Evolutionary conservation across 2,888 invertebrate genomes (phyloP).

Genomic region (Athetis lepigone): DNA sequence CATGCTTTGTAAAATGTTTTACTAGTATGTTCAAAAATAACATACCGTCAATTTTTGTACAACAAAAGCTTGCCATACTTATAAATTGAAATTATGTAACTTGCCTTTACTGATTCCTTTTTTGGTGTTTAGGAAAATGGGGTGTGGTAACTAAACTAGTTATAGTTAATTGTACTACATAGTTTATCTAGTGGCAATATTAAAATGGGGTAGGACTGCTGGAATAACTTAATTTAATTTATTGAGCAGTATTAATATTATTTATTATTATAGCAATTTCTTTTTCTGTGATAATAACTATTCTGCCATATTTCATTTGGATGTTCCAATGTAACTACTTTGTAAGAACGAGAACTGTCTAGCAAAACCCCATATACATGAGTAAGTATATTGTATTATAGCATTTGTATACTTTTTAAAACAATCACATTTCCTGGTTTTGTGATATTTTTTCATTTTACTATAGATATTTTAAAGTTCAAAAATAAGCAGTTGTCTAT

Average conservation of each 20-base stretch:
- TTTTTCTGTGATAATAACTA: slow-evolving; percentile 79
- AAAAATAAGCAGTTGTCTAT: slow-evolving; percentile 51
- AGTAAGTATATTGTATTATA: slow-evolving; percentile 1
- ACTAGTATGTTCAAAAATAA: slow-evolving; percentile 17
- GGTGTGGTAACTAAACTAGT: slow-evolving; percentile 21
- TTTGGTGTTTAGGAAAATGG: slow-evolving; percentile 34
- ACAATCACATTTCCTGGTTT: slow-evolving; percentile 11
- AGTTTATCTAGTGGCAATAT: slow-evolving; percentile 48
- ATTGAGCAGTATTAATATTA: slow-evolving; percentile 73
- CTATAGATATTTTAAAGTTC: slow-evolving; percentile 48
- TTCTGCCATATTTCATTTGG: slow-evolving; percentile 70
- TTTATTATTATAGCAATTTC: slow-evolving; percentile 65
- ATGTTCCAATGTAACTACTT: slow-evolving; percentile 38
- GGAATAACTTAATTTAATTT: slow-evolving; percentile 62
- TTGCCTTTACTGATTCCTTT: slow-evolving; percentile 45
- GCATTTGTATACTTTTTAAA: slow-evolving; percentile 27
- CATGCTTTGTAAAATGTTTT: slow-evolving; percentile 42
- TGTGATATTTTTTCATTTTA: slow-evolving; percentile 28
- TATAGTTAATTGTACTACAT: neutral
- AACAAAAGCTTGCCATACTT: slow-evolving; percentile 51
- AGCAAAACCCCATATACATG: slow-evolving; percentile 44
- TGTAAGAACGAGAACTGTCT: slow-evolving; percentile 39
- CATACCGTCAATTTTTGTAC: slow-evolving; percentile 20
- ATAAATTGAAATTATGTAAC: slow-evolving; percentile 43
- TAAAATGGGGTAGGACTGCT: slow-evolving; percentile 59